Conservation (phyloP, 2,888 invertebrate species). For the Cephonodes hylas region DNA sequence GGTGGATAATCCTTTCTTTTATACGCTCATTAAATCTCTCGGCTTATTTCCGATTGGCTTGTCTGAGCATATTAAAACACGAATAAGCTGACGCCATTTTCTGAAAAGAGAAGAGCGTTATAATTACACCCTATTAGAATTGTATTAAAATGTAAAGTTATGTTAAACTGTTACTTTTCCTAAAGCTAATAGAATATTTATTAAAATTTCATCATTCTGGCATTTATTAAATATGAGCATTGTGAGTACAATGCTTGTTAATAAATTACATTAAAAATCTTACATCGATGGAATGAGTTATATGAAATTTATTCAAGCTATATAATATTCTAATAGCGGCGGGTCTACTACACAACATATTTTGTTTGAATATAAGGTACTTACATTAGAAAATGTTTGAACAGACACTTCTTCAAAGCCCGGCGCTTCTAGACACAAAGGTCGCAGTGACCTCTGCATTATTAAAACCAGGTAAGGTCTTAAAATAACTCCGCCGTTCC, state of each 20-base stretch:
- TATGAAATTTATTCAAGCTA: no score
- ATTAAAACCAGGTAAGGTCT: constrained; percentile 58
- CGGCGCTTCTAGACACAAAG: constrained; percentile 47
- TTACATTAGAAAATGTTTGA: constrained; percentile 60
- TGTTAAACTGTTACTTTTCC: no score
- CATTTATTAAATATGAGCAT: no score
- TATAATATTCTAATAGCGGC: no score
- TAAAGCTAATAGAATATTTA: no score
- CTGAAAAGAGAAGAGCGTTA: constrained; percentile 45
- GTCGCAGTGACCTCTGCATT: constrained; percentile 55
- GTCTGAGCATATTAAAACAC: constrained; percentile 59
- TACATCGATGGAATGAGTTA: no score
- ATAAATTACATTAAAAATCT: no score
- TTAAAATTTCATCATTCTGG: no score
- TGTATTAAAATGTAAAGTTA: no score
- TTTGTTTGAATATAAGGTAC: constrained; percentile 23
- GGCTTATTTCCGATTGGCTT: constrained; percentile 30
- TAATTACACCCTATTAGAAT: no score
- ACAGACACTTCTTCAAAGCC: constrained; percentile 60
- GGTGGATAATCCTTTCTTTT: neutral
- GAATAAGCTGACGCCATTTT: constrained; percentile 59
- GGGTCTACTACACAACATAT: no score
- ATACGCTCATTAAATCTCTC: neutral
- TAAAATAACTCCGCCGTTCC: constrained; percentile 52
- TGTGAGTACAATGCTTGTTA: no score